Conservation (phyloP, 2,888 invertebrate genomes). For the Sinotaia quadrata region DNA sequence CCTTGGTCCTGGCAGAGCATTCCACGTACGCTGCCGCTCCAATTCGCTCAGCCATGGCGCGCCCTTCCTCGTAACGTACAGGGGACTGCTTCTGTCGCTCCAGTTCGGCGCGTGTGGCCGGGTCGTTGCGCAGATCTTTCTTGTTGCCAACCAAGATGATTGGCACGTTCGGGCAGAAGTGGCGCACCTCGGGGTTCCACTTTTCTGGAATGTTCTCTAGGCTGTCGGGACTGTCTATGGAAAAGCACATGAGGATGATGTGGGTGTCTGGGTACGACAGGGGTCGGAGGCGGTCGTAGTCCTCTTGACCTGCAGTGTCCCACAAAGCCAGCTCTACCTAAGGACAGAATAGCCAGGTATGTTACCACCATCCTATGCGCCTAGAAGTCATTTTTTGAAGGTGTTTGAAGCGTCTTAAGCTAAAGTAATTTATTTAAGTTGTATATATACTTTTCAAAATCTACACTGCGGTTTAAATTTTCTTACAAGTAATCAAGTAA, state of each 20-base stretch:
- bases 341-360: not conserved
- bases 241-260: constrained; percentile 99
- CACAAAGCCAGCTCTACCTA: constrained; percentile 77
- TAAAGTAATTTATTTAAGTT: no score
- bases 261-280: constrained; percentile 98
- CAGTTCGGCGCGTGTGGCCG: constrained; percentile 76
- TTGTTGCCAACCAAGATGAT: constrained; percentile 99
- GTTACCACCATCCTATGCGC: no score
- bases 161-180: constrained; percentile 99
- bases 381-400: no score
- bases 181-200: constrained; percentile 95
- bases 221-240: constrained; percentile 98
- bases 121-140: constrained; percentile 75
- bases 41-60: constrained; percentile 95
- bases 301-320: constrained; percentile 99
- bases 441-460: no score
- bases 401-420: no score
- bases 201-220: constrained; percentile 99
- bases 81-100: constrained; percentile 99
- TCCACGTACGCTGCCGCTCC: constrained; percentile 95
- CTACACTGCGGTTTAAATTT: no score
- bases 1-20: constrained; percentile 99
- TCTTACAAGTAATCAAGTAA: no score
- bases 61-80: constrained; percentile 96
- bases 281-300: constrained; percentile 95